These are phyloP conservation scores for Patella vulgata DNA, from an alignment of 1,140 invertebrate genomes.

Conservation along the genomic window DNA sequence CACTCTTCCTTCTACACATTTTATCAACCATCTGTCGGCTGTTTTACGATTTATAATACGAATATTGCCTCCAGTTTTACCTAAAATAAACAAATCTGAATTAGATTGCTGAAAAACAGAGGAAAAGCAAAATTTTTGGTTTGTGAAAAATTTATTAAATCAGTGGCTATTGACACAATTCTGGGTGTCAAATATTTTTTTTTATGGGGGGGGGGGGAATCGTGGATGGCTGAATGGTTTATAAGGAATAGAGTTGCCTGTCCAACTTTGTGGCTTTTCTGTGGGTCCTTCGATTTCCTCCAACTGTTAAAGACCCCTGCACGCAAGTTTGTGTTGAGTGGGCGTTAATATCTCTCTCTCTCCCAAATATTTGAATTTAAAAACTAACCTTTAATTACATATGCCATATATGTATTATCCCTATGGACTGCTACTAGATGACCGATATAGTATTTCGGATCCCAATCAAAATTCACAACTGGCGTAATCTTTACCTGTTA, in stretches of 20 bases:
- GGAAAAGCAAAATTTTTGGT: not conserved
- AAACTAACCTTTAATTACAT: slow-evolving; percentile 84
- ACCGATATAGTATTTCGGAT: slow-evolving; percentile 84
- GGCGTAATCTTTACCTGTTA: slow-evolving; percentile 89
- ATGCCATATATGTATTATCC: slow-evolving; percentile 86
- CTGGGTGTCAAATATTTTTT: too few species aligned
- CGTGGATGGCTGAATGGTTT: too few species aligned
- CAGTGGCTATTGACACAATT: too few species aligned
- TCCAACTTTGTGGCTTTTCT: too few species aligned
- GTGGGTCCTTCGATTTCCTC: too few species aligned
- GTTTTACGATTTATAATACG: slow-evolving; percentile 81
- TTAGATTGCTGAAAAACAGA: not conserved
- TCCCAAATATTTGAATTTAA: too few species aligned
- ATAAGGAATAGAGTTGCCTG: too few species aligned
- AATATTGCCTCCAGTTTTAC: slow-evolving; percentile 80
- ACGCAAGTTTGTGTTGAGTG: too few species aligned
- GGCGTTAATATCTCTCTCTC: too few species aligned
- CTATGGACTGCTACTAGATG: slow-evolving; percentile 89
- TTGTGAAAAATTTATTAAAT: not conserved
- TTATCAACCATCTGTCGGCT: slow-evolving; percentile 82
- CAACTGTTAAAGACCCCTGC: too few species aligned
- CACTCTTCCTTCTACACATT: slow-evolving; percentile 84
- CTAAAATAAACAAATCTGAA: slow-evolving; percentile 59
- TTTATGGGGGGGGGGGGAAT: too few species aligned
- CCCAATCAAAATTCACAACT: slow-evolving; percentile 93